Percentiles rank a stretch among this genome's conserved stretches.
These are phyloP conservation scores for Vireo altiloquus DNA, from an alignment of 2,113 vertebrate genomes.

Conservation along the genomic window DNA sequence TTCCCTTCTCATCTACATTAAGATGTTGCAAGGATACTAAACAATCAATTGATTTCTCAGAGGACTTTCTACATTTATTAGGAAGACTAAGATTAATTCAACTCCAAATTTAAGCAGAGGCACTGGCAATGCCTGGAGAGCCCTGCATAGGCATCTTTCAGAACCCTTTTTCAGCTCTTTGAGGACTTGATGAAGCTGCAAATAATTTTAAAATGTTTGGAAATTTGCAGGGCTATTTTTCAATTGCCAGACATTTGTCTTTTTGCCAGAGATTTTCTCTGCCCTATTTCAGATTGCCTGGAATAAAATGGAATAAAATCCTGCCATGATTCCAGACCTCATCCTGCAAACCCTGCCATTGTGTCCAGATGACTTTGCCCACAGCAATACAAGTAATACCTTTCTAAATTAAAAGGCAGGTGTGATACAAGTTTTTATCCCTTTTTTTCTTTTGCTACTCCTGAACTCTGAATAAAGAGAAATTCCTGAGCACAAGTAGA, in stretches of 20 bases:
- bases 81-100: background rate
- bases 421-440: background rate
- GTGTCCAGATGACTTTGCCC: constrained; percentile 21
- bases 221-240: background rate
- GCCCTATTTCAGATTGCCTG: background rate
- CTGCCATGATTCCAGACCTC: background rate
- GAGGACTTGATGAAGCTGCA: background rate
- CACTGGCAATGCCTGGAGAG: background rate
- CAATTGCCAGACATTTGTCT: background rate
- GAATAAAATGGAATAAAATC: background rate
- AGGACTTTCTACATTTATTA: background rate
- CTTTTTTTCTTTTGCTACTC: background rate
- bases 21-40: background rate
- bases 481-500: constrained; percentile 49
- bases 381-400: constrained; percentile 1
- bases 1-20: background rate
- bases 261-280: background rate
- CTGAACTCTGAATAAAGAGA: constrained; percentile 48
- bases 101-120: background rate
- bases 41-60: background rate
- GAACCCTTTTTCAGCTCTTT: background rate
- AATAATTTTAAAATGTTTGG: background rate
- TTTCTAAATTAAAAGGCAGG: constrained; percentile 65
- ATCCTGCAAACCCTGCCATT: background rate
- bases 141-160: background rate